Base-by-base conservation (phyloP, 2,888 invertebrate genomes). In the Brenthis ino region DNA sequence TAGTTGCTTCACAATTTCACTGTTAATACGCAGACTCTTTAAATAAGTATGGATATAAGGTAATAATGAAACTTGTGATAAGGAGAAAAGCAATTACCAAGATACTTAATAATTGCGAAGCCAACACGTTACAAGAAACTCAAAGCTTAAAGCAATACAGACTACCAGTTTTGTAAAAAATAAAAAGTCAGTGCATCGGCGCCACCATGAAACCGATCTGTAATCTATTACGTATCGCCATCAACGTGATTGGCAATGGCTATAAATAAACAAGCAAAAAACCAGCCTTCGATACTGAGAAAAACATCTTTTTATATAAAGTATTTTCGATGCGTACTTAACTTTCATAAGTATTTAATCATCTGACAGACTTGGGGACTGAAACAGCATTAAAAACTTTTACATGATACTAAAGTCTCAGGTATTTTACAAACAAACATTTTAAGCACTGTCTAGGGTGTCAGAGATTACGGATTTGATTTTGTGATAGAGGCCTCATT, bases 121-220 rank as follows among this genome's bases (percentile, higher is more conserved):
- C 48, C 5, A 2, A 24, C 20, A 16, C 53, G 63, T 53, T 43
- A 53, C 43, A 63, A 63, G 53, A 63, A 54, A 63, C 63, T 51
- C 37, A 20, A 63, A 60, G 58, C 48, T n/a, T 11, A 50, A 24
- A 65, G 57, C 57, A 65, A 50, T 33, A 57, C 37, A 65, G 53
- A 54, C 63, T 63, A 63, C 53, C 63, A 61, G 63, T 63, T 63
- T 63, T 63, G 63, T 63, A 50, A 60, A 37, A 63, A 63, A 63
- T 63, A 63, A 63, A 63, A 63, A 63, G 63, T 63, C 13, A 20
- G 20, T 56, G 56, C 51, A n/a, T 24, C 67, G 61, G 67, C 67
- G 67, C 67, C 67, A 67, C 67, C 63, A 63, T 67, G 67, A 67
- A 67, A 67, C 56, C 24, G 67, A 67, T 67, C 61, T 56, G 67